Evolutionary conservation across 2,113 vertebrate genomes (phyloP).

Genomic region (Oophaga pumilio): DNA sequence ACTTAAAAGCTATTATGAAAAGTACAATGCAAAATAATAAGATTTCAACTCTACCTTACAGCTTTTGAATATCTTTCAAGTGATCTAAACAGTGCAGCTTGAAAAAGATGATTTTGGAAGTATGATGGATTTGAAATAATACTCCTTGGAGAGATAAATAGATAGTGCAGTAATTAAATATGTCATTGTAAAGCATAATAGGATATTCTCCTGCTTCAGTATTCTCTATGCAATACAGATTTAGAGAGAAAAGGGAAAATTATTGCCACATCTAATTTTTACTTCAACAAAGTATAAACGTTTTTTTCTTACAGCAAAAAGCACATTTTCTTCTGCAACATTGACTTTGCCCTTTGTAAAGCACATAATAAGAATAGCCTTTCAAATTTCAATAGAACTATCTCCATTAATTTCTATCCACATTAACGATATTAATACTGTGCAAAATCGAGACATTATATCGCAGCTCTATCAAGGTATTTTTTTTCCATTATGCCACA

Average conservation of each 20-base stretch:
- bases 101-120: constrained; percentile 77
- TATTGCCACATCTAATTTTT: constrained; percentile 27
- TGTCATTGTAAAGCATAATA: constrained; percentile 55
- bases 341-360: constrained; percentile 27
- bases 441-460: constrained; percentile 1
- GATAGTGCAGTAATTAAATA: constrained; percentile 56
- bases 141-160: constrained; percentile 70
- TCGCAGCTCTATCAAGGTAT: background rate
- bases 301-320: background rate
- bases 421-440: background rate
- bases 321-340: constrained; percentile 17
- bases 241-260: constrained; percentile 1
- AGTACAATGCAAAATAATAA: constrained; percentile 54
- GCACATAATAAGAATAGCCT: background rate
- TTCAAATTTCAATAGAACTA: background rate
- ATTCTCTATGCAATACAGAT: constrained; percentile 9
- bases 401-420: background rate
- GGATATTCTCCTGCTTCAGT: constrained; percentile 1
- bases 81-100: constrained; percentile 72
- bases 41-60: constrained; percentile 69
- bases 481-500: background rate
- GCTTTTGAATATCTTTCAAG: constrained; percentile 76
- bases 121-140: constrained; percentile 74
- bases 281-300: background rate
- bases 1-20: constrained; percentile 53